phyloP scores from a whole-genome alignment of 2,888 invertebrate species.

The Rhagium mordax region DNA sequence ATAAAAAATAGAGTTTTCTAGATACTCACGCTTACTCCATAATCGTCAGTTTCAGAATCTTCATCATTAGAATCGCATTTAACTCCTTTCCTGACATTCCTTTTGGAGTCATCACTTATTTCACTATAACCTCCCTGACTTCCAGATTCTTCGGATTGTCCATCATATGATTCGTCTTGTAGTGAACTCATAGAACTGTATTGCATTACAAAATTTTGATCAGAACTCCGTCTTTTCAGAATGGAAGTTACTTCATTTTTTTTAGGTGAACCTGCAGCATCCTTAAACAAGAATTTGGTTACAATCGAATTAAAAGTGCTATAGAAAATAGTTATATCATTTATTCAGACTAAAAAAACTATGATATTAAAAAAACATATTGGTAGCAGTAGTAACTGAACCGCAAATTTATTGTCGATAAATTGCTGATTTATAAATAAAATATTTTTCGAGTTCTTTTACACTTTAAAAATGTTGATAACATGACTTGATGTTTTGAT shows the following conservation, averaged over 20 bases:
- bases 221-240: constrained; percentile 73
- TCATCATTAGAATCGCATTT: constrained; percentile 79
- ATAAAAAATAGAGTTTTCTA: background rate
- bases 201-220: constrained; percentile 71
- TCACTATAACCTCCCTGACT: constrained; percentile 80
- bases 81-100: constrained; percentile 77
- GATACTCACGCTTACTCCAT: constrained; percentile 70
- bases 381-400: background rate
- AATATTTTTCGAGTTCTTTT: too few relatives aligned
- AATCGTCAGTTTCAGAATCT: constrained; percentile 84
- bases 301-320: too few relatives aligned
- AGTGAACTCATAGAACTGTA: constrained; percentile 68
- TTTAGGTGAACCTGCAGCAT: constrained; percentile 46
- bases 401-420: too few relatives aligned
- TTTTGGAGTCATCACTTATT: constrained; percentile 79
- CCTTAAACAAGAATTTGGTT: constrained; percentile 30
- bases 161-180: constrained; percentile 71
- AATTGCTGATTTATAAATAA: background rate
- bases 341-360: too few relatives aligned
- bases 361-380: too few relatives aligned
- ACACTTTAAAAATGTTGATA: too few relatives aligned
- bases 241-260: constrained; percentile 71
- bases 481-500: too few relatives aligned
- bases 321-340: too few relatives aligned
- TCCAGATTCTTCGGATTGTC: constrained; percentile 79